Conservation (phyloP, 2,888 invertebrate species). For the Seladonia tumulorum region DNA sequence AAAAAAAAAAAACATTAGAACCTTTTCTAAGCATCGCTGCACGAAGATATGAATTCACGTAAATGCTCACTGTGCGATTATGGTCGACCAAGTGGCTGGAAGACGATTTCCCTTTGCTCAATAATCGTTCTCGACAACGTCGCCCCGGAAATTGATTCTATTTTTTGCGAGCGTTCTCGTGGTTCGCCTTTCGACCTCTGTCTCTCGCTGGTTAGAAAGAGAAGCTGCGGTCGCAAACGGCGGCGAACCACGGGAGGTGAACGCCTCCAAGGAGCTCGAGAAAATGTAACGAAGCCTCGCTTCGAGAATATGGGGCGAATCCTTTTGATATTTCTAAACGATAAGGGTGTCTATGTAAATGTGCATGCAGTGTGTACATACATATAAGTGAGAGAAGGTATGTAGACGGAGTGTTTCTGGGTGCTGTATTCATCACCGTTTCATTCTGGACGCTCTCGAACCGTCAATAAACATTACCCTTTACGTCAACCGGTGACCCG, state of each 20-base stretch:
- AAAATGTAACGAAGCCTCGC: slow-evolving; percentile 29
- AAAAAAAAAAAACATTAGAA: background rate
- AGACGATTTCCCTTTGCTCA: slow-evolving; percentile 41
- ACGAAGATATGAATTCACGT: background rate
- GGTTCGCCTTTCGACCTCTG: slow-evolving; percentile 32
- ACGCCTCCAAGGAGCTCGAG: slow-evolving; percentile 5
- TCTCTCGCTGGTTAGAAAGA: background rate
- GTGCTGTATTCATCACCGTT: slow-evolving; percentile 49
- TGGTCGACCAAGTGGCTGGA: background rate
- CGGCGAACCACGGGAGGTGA: slow-evolving; percentile 16
- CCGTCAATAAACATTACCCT: slow-evolving; percentile 27
- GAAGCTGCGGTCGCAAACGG: background rate
- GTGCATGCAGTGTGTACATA: slow-evolving; percentile 74
- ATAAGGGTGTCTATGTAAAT: slow-evolving; percentile 71
- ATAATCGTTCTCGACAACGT: slow-evolving; percentile 28
- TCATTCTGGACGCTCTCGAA: slow-evolving; percentile 43
- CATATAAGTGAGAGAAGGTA: slow-evolving; percentile 53
- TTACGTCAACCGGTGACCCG: background rate
- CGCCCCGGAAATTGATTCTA: slow-evolving; percentile 42
- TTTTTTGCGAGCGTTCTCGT: slow-evolving; percentile 38
- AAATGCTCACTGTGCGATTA: background rate
- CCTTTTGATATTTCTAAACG: slow-evolving; percentile 73
- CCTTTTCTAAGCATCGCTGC: background rate
- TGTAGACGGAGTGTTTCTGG: slow-evolving; percentile 44
- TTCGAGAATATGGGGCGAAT: slow-evolving; percentile 49